Percentiles rank a stretch among this genome's conserved stretches.
Conservation (phyloP, 2,888 invertebrate species). For the Eudemis profundana region DNA sequence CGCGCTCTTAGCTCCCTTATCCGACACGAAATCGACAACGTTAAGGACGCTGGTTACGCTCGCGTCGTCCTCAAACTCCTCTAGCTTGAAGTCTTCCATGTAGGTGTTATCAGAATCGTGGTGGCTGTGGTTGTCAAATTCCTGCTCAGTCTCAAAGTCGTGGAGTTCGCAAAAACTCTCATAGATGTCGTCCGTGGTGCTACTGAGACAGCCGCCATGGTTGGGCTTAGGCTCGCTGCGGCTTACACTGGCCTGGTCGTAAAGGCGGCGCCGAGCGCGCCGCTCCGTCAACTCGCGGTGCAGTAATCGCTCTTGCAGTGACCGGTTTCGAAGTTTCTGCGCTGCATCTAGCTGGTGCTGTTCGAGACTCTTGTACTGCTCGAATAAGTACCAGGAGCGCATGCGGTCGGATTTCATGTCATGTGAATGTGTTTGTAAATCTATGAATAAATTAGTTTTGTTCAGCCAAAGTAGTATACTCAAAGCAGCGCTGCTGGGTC, state of each 20-base stretch:
- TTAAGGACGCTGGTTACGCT: conserved; percentile 59
- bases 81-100: conserved; percentile 56
- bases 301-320: conserved; percentile 68
- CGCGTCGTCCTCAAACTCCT: conserved; percentile 54
- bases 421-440: conserved; percentile 62
- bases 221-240: conserved; percentile 25
- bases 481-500: too few species aligned
- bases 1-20: conserved; percentile 44
- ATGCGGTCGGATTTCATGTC: conserved; percentile 69
- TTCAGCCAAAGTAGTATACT: too few species aligned
- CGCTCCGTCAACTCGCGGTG: conserved; percentile 70
- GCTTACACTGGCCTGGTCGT: conserved; percentile 48
- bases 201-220: conserved; percentile 52
- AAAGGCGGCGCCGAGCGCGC: conserved; percentile 64
- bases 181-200: conserved; percentile 65
- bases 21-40: conserved; percentile 57
- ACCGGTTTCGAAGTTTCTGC: conserved; percentile 64
- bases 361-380: conserved; percentile 76
- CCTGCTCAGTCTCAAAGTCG: conserved; percentile 51
- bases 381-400: conserved; percentile 78
- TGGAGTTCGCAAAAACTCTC: conserved; percentile 66
- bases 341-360: conserved; percentile 71
- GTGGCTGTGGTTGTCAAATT: conserved; percentile 51
- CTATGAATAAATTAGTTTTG: conserved; percentile 49
- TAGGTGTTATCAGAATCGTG: conserved; percentile 53